Conservation (phyloP, 2,113 vertebrate genomes). For the Lagenorhynchus albirostris region DNA sequence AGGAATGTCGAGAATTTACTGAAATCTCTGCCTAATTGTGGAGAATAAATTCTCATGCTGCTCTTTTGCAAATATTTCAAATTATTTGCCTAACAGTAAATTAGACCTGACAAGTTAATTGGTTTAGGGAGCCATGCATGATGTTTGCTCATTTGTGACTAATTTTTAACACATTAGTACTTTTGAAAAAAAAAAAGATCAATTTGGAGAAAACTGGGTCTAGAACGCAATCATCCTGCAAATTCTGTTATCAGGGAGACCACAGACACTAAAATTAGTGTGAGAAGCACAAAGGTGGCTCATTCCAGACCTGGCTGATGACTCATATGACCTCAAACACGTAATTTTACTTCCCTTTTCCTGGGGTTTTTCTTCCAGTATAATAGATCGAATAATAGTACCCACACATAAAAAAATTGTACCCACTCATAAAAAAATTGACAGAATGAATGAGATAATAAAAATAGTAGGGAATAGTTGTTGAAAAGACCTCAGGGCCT, state of each 20-base stretch:
- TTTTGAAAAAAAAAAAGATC: background rate
- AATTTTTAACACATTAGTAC: constrained; percentile 63
- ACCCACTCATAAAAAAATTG: background rate
- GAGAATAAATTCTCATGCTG: constrained; percentile 59
- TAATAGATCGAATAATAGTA: constrained; percentile 4
- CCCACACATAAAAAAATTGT: background rate
- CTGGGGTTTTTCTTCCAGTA: background rate
- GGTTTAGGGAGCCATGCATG: constrained; percentile 62
- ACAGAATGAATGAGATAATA: background rate
- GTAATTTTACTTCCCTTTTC: constrained; percentile 4
- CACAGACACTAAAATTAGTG: background rate
- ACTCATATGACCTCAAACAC: background rate
- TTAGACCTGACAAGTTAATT: constrained; percentile 72
- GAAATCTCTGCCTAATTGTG: constrained; percentile 38
- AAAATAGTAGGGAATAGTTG: constrained; percentile 12
- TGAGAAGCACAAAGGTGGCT: background rate
- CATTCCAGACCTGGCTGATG: background rate
- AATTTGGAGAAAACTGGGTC: constrained; percentile 31
- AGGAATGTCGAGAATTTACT: constrained; percentile 58
- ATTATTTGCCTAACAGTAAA: constrained; percentile 57
- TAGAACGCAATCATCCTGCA: background rate
- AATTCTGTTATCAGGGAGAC: constrained; percentile 6
- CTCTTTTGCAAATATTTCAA: constrained; percentile 69
- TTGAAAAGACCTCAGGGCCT: background rate
- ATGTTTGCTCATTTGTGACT: constrained; percentile 66